phyloP scores from a whole-genome alignment of 1,140 invertebrate species.

The Anastrepha ludens region DNA sequence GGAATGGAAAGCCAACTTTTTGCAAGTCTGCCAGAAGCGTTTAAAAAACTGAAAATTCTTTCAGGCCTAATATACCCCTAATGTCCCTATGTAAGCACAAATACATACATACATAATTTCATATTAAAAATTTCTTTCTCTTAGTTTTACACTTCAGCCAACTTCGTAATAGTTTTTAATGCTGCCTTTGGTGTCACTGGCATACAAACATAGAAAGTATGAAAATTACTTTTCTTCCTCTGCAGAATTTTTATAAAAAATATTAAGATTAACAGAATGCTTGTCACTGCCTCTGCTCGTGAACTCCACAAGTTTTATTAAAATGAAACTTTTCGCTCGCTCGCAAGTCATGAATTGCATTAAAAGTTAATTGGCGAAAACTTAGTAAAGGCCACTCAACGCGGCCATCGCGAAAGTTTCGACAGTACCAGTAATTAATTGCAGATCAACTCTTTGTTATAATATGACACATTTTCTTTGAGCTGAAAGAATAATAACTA shows the following conservation, averaged over 20 bases:
- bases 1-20: too few relatives aligned
- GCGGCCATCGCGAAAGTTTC: neutral
- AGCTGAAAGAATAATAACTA: too few relatives aligned
- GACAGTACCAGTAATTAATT: neutral
- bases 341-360: slow-evolving; percentile 24
- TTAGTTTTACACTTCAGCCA: neutral
- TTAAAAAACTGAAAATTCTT: too few relatives aligned
- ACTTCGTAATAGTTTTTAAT: slow-evolving; percentile 10
- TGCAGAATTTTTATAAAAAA: neutral
- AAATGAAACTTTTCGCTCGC: slow-evolving; percentile 3
- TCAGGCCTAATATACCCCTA: too few relatives aligned
- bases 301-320: neutral
- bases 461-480: too few relatives aligned
- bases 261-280: neutral
- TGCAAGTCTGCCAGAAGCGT: too few relatives aligned
- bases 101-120: neutral
- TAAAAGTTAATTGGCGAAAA: slow-evolving; percentile 39
- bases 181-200: neutral
- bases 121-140: neutral
- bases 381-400: slow-evolving; percentile 1
- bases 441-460: neutral
- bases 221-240: neutral
- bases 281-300: slow-evolving; percentile 1
- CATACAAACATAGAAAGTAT: neutral
- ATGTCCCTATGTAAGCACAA: neutral